Evolutionary conservation across 2,888 invertebrate species (phyloP).

Genomic region (Syrphus vitripennis): DNA sequence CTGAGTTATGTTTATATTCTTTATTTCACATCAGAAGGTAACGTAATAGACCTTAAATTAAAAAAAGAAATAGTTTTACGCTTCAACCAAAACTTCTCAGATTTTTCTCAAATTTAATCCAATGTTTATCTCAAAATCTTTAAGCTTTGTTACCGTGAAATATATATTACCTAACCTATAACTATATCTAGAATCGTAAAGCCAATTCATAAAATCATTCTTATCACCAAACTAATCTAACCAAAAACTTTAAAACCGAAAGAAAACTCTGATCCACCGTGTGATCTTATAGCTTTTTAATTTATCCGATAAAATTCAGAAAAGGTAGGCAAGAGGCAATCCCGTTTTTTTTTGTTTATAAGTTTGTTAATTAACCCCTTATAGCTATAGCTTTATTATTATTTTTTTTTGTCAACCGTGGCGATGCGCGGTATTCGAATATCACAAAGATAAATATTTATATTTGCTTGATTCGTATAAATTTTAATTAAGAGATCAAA

Average conservation of each 20-base stretch:
- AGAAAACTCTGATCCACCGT: not conserved
- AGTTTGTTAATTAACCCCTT: conserved; percentile 39
- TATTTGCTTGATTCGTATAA: conserved; percentile 61
- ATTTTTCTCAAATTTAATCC: not conserved
- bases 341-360: conserved; percentile 17
- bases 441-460: conserved; percentile 49
- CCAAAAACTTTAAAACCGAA: not conserved
- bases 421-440: conserved; percentile 20
- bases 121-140: conserved; percentile 21
- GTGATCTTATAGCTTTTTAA: conserved; percentile 57
- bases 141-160: conserved; percentile 40
- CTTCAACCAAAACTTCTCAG: not conserved
- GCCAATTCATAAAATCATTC: conserved; percentile 50
- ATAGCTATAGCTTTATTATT: too few species aligned
- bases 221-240: conserved; percentile 45
- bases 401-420: not conserved
- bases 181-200: conserved; percentile 15
- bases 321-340: conserved; percentile 6
- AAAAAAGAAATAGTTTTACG: not conserved
- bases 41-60: not conserved
- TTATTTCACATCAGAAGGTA: not conserved
- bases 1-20: too few species aligned
- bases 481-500: conserved; percentile 60
- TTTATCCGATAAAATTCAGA: conserved; percentile 47
- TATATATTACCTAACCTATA: not conserved